Base-by-base conservation (phyloP, 2,888 invertebrate species). In the Anticlea derivata region DNA sequence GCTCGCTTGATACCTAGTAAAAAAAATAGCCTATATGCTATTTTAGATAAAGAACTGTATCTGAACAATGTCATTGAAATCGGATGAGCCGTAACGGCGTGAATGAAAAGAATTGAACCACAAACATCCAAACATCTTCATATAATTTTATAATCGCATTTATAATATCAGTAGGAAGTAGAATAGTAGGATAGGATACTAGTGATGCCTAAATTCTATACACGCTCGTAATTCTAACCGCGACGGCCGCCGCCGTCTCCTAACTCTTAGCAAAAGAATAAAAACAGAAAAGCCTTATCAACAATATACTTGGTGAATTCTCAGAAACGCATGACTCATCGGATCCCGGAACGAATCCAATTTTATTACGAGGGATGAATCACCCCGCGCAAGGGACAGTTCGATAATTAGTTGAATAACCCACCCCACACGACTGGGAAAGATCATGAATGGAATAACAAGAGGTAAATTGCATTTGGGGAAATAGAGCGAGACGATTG, bases 321-420 rank as follows among this genome's bases (percentile, higher is more conserved):
- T 26, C 39, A 33, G 45, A 45, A 61, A 60, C 61, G 52, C 63
- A 66, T 73, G 70, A 73, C 39, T 73, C 70, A 75, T 64, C 61
- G 46, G 34, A 47, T 47, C 54, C 60, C 50, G 50, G 50, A 61
- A 65, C 60, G 67, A 68, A 65, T 65, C 66, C 65, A 63, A 70
- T 71, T 66, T 68, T 64, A 67, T 67, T 64, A 60, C 58, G 55
- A 63, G 70, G 74, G 69, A 63, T 66, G 68, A 70, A 65, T 66
- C 70, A 67, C 55, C 57, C 61, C 62, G 48, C 61, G 62, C 66
- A 60, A 60, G 63, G 68, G 55, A 71, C 68, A 70, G 65, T 70
- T 70, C 70, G 68, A 74, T 76, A 76, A 76, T 76, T 75, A 73
- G 73, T 71, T 64, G 64, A 69, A 70, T 66, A 66, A 68, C 64